Conservation (phyloP, 2,797 vertebrate species). For the Channallabes apus region DNA sequence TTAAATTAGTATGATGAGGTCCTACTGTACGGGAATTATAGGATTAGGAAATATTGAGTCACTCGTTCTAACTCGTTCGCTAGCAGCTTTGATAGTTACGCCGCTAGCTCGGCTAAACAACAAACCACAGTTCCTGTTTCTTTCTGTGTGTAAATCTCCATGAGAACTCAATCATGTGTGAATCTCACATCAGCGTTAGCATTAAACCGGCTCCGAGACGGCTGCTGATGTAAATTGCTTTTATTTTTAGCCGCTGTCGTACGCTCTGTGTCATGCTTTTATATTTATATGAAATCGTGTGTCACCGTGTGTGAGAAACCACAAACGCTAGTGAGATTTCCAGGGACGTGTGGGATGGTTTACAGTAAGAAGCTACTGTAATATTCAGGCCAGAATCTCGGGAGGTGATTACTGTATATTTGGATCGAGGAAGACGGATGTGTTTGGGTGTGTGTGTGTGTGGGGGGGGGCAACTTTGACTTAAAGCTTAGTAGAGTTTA, state of each 20-base stretch:
- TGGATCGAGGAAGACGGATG: neutral
- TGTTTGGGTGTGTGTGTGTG: neutral
- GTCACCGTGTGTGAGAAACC: neutral
- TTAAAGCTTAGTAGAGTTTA: slow-evolving; percentile 54
- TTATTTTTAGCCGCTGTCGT: neutral
- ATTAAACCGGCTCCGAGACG: neutral
- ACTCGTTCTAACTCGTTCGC: neutral
- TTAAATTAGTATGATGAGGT: too few species aligned
- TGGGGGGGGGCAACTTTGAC: neutral
- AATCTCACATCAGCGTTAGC: neutral
- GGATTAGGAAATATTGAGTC: neutral
- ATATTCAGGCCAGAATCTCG: neutral
- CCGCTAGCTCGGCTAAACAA: neutral
- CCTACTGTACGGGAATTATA: too few species aligned
- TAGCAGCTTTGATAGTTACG: neutral
- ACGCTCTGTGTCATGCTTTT: neutral
- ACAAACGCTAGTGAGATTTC: neutral
- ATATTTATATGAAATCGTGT: neutral
- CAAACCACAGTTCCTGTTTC: neutral
- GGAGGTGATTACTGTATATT: neutral
- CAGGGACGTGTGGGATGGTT: neutral
- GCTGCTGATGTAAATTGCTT: neutral
- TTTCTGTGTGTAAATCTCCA: neutral
- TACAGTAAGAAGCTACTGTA: neutral
- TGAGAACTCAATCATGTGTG: neutral